Evolutionary conservation across 2,888 invertebrate genomes (phyloP).

Genomic region (Kryphioiulus occultus): DNA sequence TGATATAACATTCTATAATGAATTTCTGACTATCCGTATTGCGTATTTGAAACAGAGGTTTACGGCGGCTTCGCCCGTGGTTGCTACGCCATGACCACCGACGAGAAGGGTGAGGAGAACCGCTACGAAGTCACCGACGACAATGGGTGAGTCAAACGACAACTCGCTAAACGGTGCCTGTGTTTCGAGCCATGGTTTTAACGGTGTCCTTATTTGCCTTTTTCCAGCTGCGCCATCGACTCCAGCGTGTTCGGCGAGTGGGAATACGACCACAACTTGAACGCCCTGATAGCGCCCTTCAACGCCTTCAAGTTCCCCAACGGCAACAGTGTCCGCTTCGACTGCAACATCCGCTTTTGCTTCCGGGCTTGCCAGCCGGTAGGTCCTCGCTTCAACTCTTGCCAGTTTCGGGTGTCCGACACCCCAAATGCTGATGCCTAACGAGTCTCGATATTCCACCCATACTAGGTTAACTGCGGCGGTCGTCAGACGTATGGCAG

Average conservation of each 20-base stretch:
- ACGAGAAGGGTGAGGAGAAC: slow-evolving; percentile 80
- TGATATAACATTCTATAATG: background rate
- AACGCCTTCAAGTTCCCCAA: slow-evolving; percentile 96
- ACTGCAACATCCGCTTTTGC: slow-evolving; percentile 93
- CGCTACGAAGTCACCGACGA: slow-evolving; percentile 93
- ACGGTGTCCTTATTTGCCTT: background rate
- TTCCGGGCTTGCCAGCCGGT: slow-evolving; percentile 95
- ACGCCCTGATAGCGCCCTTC: slow-evolving; percentile 84
- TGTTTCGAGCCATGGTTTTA: background rate
- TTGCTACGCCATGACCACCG: slow-evolving; percentile 89
- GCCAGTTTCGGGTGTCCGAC: too few relatives aligned
- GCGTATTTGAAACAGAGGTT: slow-evolving; percentile 70
- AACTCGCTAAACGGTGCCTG: background rate
- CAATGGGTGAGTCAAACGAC: slow-evolving; percentile 65
- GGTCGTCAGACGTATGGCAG: slow-evolving; percentile 90
- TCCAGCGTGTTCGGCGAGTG: slow-evolving; percentile 92
- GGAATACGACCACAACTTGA: slow-evolving; percentile 83
- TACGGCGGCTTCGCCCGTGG: slow-evolving; percentile 94
- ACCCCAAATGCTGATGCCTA: background rate
- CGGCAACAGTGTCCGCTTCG: slow-evolving; percentile 92
- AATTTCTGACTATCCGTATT: background rate
- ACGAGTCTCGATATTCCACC: background rate
- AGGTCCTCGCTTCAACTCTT: too few relatives aligned
- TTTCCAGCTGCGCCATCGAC: slow-evolving; percentile 84
- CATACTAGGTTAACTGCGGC: slow-evolving; percentile 81